Evolutionary conservation across 2,888 invertebrate species (phyloP), one percentile per base, ranked within the genome.

Genomic region (Ecliptopera silaceata): DNA sequence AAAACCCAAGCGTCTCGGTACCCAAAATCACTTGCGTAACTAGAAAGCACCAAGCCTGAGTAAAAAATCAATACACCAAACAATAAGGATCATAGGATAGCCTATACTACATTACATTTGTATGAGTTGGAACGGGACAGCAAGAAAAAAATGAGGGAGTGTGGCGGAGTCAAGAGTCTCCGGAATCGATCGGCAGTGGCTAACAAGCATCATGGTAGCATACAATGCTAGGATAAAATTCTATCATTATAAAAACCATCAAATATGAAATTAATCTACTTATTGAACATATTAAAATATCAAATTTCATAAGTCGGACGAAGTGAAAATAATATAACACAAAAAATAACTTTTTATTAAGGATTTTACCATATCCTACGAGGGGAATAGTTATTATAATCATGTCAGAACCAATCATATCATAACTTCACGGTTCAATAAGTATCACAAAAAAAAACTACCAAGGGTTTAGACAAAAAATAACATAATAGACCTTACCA

Each of bases 321-420:
- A 68, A 65, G 56, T 55, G 61, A 55, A 45, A 56, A 52, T 46
- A 57, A n/a, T n/a, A n/a, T n/a, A 60, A 51, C 32, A 43, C 56
- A 51, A 51, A 38, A 61, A 59, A 64, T 68, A 65, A 63, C 39
- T 49, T 54, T 61, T 47, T 52, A 61, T 55, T 38, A 54, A 64
- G 61, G 47, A 65, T 62, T 59, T 46, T 54, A 67, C 42, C 59
- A 65, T 56, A 65, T 56, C 20, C 64, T 51, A 56, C 68, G 76
- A 77, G 72, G 66, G 77, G 68, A 77, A 74, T 70, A 66, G 67
- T 4, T 70, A 62, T 84, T 83, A 80, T 77, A 78, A 81, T 71
- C 82, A 80, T 91, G 92, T 88, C 91, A 88, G 79, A 91, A 89
- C 85, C 84, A 79, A 90, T 92, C 82, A 90, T 80, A 90, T 91